Evolutionary conservation across 2,888 invertebrate species (phyloP).

Genomic region (Phasia obesa): DNA sequence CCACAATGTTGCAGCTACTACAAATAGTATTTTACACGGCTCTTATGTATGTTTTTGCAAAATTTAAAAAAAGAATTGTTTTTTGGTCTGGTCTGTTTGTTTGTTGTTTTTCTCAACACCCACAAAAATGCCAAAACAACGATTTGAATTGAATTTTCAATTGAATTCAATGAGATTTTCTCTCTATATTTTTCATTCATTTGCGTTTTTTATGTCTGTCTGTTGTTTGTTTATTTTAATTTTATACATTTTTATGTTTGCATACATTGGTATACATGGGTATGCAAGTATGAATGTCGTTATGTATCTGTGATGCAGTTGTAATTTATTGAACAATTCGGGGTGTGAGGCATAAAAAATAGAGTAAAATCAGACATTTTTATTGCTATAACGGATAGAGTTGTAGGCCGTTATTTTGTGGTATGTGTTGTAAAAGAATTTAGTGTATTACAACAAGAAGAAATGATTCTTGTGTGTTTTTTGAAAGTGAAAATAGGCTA

Average conservation of each 20-base stretch:
- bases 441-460: background rate
- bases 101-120: conserved; percentile 63
- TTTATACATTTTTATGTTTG: conserved; percentile 32
- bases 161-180: conserved; percentile 67
- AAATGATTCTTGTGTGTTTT: no score
- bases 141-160: conserved; percentile 67
- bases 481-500: no score
- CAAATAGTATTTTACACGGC: conserved; percentile 26
- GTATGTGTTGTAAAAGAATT: background rate
- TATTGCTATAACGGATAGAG: background rate
- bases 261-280: no score
- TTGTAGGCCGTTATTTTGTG: conserved; percentile 1
- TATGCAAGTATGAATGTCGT: background rate
- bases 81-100: conserved; percentile 44
- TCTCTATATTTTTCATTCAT: conserved; percentile 31
- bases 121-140: conserved; percentile 68
- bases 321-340: conserved; percentile 56
- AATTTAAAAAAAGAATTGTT: conserved; percentile 7
- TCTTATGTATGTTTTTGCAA: conserved; percentile 7
- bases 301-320: conserved; percentile 12
- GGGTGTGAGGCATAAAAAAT: conserved; percentile 32
- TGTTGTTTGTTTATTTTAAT: conserved; percentile 34
- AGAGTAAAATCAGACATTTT: background rate
- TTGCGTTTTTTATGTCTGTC: background rate
- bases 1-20: conserved; percentile 42